Evolutionary conservation across 2,113 vertebrate species (phyloP).

Genomic region (Heterotis niloticus): DNA sequence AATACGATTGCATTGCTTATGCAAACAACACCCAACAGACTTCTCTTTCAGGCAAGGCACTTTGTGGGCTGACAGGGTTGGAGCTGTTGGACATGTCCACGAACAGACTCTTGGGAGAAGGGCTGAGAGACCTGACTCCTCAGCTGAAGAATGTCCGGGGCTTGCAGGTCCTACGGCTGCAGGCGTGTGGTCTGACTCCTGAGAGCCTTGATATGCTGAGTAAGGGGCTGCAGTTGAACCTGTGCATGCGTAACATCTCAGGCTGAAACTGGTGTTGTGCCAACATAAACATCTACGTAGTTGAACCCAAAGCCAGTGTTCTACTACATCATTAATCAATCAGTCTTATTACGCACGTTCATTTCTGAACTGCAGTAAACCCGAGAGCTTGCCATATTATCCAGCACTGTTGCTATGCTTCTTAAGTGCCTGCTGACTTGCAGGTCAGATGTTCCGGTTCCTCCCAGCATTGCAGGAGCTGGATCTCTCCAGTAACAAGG

Average conservation of each 20-base stretch:
- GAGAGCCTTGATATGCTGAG: slow-evolving; percentile 64
- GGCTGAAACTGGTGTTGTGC: not conserved
- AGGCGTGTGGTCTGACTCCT: slow-evolving; percentile 70
- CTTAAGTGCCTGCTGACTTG: slow-evolving; percentile 16
- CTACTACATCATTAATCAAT: not conserved
- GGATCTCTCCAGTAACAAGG: slow-evolving; percentile 78
- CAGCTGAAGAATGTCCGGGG: slow-evolving; percentile 57
- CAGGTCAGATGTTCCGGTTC: slow-evolving; percentile 65
- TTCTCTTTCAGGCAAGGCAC: slow-evolving; percentile 55
- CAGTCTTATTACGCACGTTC: not conserved
- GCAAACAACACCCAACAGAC: not conserved
- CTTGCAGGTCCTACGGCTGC: slow-evolving; percentile 69
- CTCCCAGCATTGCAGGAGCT: slow-evolving; percentile 65
- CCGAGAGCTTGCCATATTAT: not conserved
- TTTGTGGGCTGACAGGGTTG: slow-evolving; percentile 58
- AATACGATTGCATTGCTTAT: not conserved
- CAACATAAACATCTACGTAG: not conserved
- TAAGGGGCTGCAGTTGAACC: slow-evolving; percentile 46
- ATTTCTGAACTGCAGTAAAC: not conserved
- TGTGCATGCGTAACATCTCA: not conserved
- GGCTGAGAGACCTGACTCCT: slow-evolving; percentile 58
- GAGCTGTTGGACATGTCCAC: slow-evolving; percentile 77
- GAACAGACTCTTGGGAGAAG: slow-evolving; percentile 65
- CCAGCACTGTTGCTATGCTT: no score
- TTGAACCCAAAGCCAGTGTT: no score